Base-by-base conservation (phyloP, 2,797 vertebrate species). In the Eospalax fontanierii region DNA sequence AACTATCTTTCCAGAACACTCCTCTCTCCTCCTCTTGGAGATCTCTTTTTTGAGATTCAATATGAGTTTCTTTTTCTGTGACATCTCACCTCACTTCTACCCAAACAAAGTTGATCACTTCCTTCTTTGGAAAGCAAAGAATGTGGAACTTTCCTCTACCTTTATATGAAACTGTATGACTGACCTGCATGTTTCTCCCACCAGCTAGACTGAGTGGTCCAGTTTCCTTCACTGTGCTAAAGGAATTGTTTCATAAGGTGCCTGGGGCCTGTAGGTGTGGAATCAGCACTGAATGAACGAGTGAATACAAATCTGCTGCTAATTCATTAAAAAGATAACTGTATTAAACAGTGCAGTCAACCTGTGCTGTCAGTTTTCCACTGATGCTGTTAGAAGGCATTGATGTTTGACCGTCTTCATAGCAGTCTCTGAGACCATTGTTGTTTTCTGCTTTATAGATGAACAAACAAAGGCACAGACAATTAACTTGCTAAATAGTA, bases 321-420 rank as follows among this genome's bases (percentile, higher is more conserved):
- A 73, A 43, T 28, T 87, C 22, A 61, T 76, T 90, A 65, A 76
- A 70, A 92, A 75, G 59, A 54, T 70, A 66, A 57, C 24, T 70
- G 40, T 43, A 22, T 57, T n/a, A 28, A 65, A 61, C 43, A 54
- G 30, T 15, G 35, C 38, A 46, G 11, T 40, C 54, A 61, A 26
- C 6, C 26, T 59, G 50, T n/a, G 28, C 46, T 80, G 22, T 35
- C 40, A 81, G 21, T 26, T 68, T 24, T 75, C 66, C 61, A 80
- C 43, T 76, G 79, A 43, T 16, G 19, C 14, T 43, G n/a, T 6
- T 6, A 16, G 22, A 2, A 21, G 61, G 79, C 35, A 18, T 35
- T n/a, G 68, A 1, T 33, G n/a, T 73, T 26, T 40, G 33, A 76
- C 46, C 7, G 28, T 61, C 65, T 81, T 38, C 38, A 74, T 35